Evolutionary conservation across 2,888 invertebrate genomes (phyloP).

Genomic region (Cheilosia impressa): DNA sequence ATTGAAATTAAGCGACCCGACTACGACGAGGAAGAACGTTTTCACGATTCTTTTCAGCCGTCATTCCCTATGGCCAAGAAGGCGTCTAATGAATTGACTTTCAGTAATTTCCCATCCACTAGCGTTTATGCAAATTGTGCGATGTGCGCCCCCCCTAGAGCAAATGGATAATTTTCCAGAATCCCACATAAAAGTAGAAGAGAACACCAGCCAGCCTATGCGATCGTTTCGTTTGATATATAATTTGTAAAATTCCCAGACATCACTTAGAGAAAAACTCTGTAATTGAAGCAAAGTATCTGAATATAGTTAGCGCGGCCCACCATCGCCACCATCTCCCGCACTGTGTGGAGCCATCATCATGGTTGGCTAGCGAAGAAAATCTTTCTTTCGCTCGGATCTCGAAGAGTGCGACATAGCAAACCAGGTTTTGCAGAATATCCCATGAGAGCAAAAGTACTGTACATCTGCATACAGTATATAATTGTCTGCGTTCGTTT

Average conservation of each 20-base stretch:
- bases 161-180: slow-evolving; percentile 36
- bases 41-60: slow-evolving; percentile 58
- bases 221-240: slow-evolving; percentile 36
- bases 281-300: slow-evolving; percentile 74
- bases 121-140: slow-evolving; percentile 71
- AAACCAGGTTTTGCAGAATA: too few species aligned
- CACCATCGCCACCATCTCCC: slow-evolving; percentile 33
- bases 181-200: background rate
- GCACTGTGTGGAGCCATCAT: slow-evolving; percentile 49
- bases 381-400: slow-evolving; percentile 58
- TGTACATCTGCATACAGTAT: slow-evolving; percentile 44
- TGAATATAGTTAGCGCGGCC: slow-evolving; percentile 66
- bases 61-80: slow-evolving; percentile 57
- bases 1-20: slow-evolving; percentile 71
- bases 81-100: slow-evolving; percentile 75
- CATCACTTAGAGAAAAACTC: slow-evolving; percentile 74
- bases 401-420: background rate
- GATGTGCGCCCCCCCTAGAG: slow-evolving; percentile 19
- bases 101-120: slow-evolving; percentile 70
- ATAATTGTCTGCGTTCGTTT: slow-evolving; percentile 28
- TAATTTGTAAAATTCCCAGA: slow-evolving; percentile 74
- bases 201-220: slow-evolving; percentile 10
- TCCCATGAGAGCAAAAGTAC: slow-evolving; percentile 66
- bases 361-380: slow-evolving; percentile 68
- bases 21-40: slow-evolving; percentile 26